Percentiles rank a stretch among this genome's conserved stretches.
Evolutionary conservation across 2,113 vertebrate genomes (phyloP).

Genomic region (Catharus bicknelli): DNA sequence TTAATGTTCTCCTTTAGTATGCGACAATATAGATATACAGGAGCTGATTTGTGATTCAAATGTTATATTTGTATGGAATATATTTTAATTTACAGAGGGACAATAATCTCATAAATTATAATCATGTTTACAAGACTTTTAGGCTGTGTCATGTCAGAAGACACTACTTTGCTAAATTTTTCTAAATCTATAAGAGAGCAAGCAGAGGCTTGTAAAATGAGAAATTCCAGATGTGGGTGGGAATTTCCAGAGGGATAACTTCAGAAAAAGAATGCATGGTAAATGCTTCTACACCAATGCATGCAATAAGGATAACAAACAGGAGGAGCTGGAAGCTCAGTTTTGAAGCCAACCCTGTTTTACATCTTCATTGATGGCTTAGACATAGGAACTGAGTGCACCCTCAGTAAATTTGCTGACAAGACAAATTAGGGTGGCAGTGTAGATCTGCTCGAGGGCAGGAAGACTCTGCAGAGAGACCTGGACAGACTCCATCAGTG

Average conservation of each 20-base stretch:
- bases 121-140: not conserved
- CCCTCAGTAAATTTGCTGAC: not conserved
- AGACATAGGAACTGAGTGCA: not conserved
- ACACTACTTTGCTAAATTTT: not conserved
- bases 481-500: not conserved
- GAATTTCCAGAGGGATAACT: not conserved
- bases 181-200: not conserved
- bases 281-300: not conserved
- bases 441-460: not conserved
- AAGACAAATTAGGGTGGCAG: fast-evolving
- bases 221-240: not conserved
- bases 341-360: not conserved
- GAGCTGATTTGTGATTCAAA: not conserved
- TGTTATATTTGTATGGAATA: not conserved
- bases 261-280: not conserved
- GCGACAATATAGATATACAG: not conserved
- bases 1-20: not conserved
- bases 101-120: not conserved
- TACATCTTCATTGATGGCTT: no score
- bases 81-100: not conserved
- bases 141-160: not conserved
- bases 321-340: not conserved
- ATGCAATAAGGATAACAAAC: not conserved
- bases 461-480: not conserved
- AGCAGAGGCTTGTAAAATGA: not conserved